Base-by-base conservation (phyloP, 2,888 invertebrate genomes). In the Apamea sordens region DNA sequence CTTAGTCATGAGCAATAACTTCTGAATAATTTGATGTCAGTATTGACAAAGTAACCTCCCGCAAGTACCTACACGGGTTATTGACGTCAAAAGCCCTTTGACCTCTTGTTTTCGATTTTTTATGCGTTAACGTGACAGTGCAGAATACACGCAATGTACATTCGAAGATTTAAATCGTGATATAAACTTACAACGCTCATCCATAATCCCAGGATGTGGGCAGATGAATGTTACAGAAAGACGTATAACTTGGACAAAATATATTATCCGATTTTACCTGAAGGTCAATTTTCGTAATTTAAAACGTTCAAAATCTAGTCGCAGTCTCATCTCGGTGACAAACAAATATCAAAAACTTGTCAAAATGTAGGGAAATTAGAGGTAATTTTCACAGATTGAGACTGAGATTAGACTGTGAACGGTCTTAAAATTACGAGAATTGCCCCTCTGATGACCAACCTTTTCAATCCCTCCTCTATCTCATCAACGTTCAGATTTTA, bases 21-120 rank as follows among this genome's bases (percentile, higher is more conserved):
- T 68, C 32, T 82, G 71, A 80, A 74, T 86, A 76, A 86, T 78
- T 86, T 75, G n/a, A 68, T 68, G 77, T 77, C 63, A 79, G 69
- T 69, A 56, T 76, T 85, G 63, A 82, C 61, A 82, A 79, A 70
- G 69, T 73, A 68, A 76, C 77, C 84, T 77, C 69, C 32, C 4
- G 32, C 11, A 2, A 75, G 77, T 76, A 77, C n/a, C n/a, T n/a
- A n/a, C 63, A 76, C 28, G 67, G 83, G 79, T 76, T 79, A 74
- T 78, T 83, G 88, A 82, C 88, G 82, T 79, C 76, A 64, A 80
- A 83, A 71, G 79, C 77, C 79, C 77, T 88, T 76, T 76, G 70
- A 77, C 44, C 79, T 77, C 77, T 73, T 74, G 69, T 80, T 80
- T 82, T 72, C 41, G 61, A 50, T 72, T 73, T 74, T 77, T 67